Base-by-base conservation (phyloP, 1,140 invertebrate genomes). In the Phymastichus coffea region DNA sequence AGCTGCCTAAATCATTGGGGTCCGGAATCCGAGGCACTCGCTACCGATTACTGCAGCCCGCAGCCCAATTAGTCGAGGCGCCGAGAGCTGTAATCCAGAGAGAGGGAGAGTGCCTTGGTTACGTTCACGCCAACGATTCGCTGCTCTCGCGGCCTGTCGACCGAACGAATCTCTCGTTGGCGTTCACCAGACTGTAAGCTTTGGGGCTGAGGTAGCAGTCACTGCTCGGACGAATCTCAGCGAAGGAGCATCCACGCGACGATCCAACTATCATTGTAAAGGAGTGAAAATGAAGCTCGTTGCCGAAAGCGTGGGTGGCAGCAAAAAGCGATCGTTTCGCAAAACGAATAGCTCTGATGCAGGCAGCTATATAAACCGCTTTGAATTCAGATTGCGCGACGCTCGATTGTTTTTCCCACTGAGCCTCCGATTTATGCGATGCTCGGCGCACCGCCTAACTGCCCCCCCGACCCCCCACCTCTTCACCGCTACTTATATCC, bases 401-500 rank as follows among this genome's bases (percentile, higher is more conserved):
- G 44, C 61, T 61, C 66, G 68, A 70, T 74, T 73, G 70, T 72
- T 77, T 66, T 66, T 63, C 33, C 43, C 57, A 63, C 64, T 65
- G 49, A 65, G 53, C 61, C 60, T 51, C 41, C 65, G 72, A 78
- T 79, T 74, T 76, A 79, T 78, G 72, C 77, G 75, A 74, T 70
- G 74, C 70, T 69, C 62, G 69, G 68, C 70, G 68, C 68, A 51
- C 57, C 61, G 66, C 66, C n/a, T n/a, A n/a, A n/a, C n/a, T 15
- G 37, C 48, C 40, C 63, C 60, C 61, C n/a, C n/a, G n/a, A n/a
- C n/a, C n/a, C n/a, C n/a, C n/a, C n/a, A n/a, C n/a, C n/a, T n/a
- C n/a, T n/a, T n/a, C n/a, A n/a, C n/a, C n/a, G n/a, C 66, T 70
- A 70, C 75, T 73, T 77, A 79, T 78, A 78, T 70, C 70, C 69